Conservation (phyloP, 2,888 invertebrate genomes). For the Tuberolachnus salignus region DNA sequence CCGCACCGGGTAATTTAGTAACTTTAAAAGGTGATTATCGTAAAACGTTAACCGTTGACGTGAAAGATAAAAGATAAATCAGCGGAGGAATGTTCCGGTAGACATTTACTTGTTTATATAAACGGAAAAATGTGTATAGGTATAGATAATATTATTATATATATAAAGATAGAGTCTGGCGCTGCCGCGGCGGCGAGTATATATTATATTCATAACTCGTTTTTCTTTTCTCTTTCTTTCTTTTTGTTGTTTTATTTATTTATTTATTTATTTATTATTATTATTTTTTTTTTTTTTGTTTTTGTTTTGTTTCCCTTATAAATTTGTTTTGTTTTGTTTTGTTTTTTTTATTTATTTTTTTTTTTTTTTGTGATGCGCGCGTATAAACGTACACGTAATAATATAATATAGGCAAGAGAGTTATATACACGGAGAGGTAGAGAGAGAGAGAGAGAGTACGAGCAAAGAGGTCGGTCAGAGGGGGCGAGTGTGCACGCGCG, state of each 20-base stretch:
- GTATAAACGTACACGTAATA: background rate
- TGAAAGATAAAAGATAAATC: conserved; percentile 55
- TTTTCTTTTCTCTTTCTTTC: conserved; percentile 37
- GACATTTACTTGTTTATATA: conserved; percentile 50
- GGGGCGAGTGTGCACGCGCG: background rate
- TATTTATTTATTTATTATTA: no score
- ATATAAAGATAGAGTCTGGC: conserved; percentile 17
- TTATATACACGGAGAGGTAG: no score
- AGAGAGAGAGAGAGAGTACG: background rate
- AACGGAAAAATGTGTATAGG: conserved; percentile 18
- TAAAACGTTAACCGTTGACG: conserved; percentile 54
- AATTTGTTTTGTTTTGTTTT: conserved; percentile 53
- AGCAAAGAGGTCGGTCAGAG: background rate
- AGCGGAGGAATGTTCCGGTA: conserved; percentile 50
- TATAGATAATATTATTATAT: background rate
- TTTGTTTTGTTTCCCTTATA: conserved; percentile 29
- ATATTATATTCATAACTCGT: conserved; percentile 56
- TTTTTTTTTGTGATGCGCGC: conserved; percentile 14
- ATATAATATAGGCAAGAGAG: no score
- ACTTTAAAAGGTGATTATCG: conserved; percentile 54
- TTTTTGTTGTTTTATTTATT: no score
- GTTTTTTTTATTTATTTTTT: conserved; percentile 44
- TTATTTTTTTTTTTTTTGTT: background rate
- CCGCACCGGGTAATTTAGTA: conserved; percentile 42
- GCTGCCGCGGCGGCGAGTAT: conserved; percentile 2